Evolutionary conservation across 2,888 invertebrate genomes (phyloP), one percentile per base, ranked within the genome.

Genomic region (Phyllotreta striolata): DNA sequence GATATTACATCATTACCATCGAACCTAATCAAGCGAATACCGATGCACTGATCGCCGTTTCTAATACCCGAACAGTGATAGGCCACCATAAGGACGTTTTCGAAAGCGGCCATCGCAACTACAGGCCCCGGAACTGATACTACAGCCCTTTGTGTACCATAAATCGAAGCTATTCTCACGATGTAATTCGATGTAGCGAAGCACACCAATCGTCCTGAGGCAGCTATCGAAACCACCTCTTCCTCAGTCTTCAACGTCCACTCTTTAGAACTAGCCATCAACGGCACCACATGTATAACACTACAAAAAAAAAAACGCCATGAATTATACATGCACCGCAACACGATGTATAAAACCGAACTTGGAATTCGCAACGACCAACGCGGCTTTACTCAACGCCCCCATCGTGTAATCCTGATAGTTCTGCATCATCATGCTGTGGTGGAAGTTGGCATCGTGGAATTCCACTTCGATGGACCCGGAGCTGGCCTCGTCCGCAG

Each of bases 391-490:
- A 6, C 95, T 95, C 59, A 99, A 81, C 64, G 93, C 91, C 7
- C 94, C 98, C 87, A 98, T 89, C 0, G 89, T 90, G 81, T 96
- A 95, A 68, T 90, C 89, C 43, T 90, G 83, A 76, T 89, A 90
- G 83, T 99, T 98, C 74, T 89, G 89, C 69, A 98, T 85, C 78
- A 95, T 93, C 79, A 98, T 88, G 14, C 93, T 89, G 77, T 95
- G 95, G 79, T 98, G 96, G 8, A 93, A 84, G 55, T 90, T 88
- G 0, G 91, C 87, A 81, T 99, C 96, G 74, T 98, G 97, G 81
- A 98, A 99, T 80, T 97, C 96, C 0, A 98, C 92, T 79, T 97
- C 96, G 57, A 98, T 93, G 0, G 89, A 89, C 59, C 91, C 92
- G 47, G 78, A 74, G 37, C 80, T 79, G 8, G 72, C 68, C 62